phyloP scores from a whole-genome alignment of 2,888 invertebrate genomes.

The Hydriomena furcata region DNA sequence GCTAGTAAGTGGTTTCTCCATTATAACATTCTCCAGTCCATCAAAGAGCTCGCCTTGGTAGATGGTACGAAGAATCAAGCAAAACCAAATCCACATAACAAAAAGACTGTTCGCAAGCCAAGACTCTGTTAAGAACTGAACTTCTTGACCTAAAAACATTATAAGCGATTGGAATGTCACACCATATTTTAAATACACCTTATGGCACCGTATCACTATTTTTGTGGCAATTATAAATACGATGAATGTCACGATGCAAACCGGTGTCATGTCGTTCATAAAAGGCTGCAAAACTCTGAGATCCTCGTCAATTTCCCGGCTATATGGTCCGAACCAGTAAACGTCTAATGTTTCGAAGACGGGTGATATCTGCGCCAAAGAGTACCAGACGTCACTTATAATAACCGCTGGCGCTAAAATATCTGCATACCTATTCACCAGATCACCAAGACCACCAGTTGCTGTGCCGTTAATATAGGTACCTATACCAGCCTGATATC shows the following conservation, averaged over 20 bases:
- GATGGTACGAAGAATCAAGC: constrained; percentile 56
- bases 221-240: constrained; percentile 19
- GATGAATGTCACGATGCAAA: constrained; percentile 15
- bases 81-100: constrained; percentile 63
- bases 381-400: constrained; percentile 42
- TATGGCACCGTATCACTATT: constrained; percentile 33
- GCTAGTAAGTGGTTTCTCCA: constrained; percentile 49
- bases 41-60: constrained; percentile 59
- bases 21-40: constrained; percentile 45
- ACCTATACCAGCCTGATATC: constrained; percentile 38
- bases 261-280: constrained; percentile 42
- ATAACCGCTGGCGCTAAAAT: constrained; percentile 48
- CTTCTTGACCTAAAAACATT: constrained; percentile 56
- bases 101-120: constrained; percentile 50
- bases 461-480: constrained; percentile 41
- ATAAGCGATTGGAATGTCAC: constrained; percentile 45
- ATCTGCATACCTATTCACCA: constrained; percentile 48
- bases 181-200: constrained; percentile 24
- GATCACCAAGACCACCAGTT: constrained; percentile 45
- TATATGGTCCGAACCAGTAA: constrained; percentile 55
- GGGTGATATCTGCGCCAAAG: constrained; percentile 44
- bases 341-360: constrained; percentile 42
- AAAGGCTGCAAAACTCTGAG: constrained; percentile 53
- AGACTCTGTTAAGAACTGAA: constrained; percentile 46
- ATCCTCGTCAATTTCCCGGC: constrained; percentile 50